Percentiles rank a stretch among this genome's conserved stretches.
These are phyloP conservation scores for Oligia fasciuncula DNA, from an alignment of 2,888 invertebrate genomes.

Conservation along the genomic window DNA sequence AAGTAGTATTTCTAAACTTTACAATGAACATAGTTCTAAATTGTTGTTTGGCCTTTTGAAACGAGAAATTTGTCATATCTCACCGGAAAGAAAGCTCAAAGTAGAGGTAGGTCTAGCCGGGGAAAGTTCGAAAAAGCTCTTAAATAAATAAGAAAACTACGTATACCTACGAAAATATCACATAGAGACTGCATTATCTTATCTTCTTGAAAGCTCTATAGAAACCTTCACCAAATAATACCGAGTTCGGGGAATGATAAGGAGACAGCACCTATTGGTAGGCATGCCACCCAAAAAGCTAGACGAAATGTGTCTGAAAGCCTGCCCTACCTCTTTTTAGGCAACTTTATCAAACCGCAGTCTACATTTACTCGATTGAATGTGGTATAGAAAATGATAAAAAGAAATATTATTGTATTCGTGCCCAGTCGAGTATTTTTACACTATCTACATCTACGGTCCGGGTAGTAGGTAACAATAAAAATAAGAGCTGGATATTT, in stretches of 20 bases:
- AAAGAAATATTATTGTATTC: constrained; percentile 55
- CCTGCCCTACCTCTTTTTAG: constrained; percentile 45
- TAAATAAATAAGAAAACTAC: constrained; percentile 29
- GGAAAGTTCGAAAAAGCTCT: constrained; percentile 30
- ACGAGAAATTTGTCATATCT: constrained; percentile 8
- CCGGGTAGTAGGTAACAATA: constrained; percentile 51
- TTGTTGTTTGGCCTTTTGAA: constrained; percentile 2
- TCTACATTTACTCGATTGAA: constrained; percentile 47
- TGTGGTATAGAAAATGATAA: constrained; percentile 52
- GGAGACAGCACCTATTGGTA: constrained; percentile 2
- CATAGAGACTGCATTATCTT: constrained; percentile 23
- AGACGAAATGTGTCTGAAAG: constrained; percentile 34
- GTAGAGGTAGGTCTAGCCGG: not conserved
- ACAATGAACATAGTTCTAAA: constrained; percentile 7
- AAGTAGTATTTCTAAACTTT: constrained; percentile 9
- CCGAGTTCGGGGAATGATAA: constrained; percentile 38
- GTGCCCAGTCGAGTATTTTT: constrained; percentile 36
- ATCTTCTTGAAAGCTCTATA: constrained; percentile 34
- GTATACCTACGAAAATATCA: constrained; percentile 11
- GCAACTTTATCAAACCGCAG: constrained; percentile 51
- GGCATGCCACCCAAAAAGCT: constrained; percentile 29
- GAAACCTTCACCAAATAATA: constrained; percentile 34
- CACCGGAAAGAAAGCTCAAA: constrained; percentile 45
- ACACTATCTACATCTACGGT: constrained; percentile 57
- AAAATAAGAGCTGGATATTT: constrained; percentile 55